phyloP scores from a whole-genome alignment of 2,113 vertebrate species.

The Pygoscelis adeliae region DNA sequence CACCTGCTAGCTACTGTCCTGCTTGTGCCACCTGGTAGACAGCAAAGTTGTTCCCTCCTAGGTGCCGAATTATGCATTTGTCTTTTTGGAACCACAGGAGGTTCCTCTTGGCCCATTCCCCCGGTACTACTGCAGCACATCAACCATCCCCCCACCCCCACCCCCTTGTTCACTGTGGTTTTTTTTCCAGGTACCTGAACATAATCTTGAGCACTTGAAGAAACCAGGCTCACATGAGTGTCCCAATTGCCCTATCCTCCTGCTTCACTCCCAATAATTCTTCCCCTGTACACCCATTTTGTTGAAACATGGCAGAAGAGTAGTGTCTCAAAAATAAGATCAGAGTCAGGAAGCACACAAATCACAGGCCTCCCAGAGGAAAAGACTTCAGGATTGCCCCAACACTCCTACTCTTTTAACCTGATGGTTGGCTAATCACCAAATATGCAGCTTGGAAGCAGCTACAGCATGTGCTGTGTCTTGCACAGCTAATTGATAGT shows the following conservation, averaged over 20 bases:
- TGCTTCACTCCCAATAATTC: background rate
- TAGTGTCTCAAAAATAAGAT: background rate
- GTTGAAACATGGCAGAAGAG: background rate
- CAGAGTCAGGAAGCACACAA: background rate
- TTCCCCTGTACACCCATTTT: background rate
- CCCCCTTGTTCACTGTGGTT: accelerated
- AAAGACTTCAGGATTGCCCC: background rate
- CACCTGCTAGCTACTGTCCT: background rate
- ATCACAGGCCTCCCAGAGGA: background rate
- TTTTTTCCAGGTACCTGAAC: background rate
- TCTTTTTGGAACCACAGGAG: background rate
- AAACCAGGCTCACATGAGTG: background rate
- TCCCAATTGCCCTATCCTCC: background rate
- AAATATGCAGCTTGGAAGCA: background rate
- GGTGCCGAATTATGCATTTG: background rate
- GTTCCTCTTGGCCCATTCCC: background rate
- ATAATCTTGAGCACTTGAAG: background rate
- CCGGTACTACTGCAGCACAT: background rate
- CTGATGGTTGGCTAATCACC: background rate
- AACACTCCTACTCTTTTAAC: background rate
- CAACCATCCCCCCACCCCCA: background rate
- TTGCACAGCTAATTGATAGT: constrained; percentile 27
- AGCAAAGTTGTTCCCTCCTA: background rate
- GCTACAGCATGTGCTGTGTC: background rate
- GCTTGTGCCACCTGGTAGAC: accelerated